A percentile compares a stretch with the other conserved stretches of the same genome.
These are phyloP conservation scores for Lutjanus argentimaculatus DNA, from an alignment of 2,797 vertebrate species.

Conservation along the genomic window DNA sequence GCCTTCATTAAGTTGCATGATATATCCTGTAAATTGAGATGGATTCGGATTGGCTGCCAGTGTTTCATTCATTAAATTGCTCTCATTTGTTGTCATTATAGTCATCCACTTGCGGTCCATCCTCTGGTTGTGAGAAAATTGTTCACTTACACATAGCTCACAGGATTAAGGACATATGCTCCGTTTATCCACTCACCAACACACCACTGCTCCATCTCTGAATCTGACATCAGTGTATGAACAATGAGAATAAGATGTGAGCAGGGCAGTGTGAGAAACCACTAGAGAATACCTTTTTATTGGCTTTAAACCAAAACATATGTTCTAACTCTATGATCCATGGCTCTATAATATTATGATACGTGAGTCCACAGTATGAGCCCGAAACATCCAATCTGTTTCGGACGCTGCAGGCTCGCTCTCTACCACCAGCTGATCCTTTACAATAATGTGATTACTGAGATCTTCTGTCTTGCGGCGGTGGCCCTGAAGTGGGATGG, in stretches of 20 bases:
- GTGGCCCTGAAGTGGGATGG: neutral
- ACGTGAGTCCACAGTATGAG: neutral
- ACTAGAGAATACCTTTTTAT: too few relatives aligned
- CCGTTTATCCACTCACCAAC: neutral
- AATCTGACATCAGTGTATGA: neutral
- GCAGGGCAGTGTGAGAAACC: neutral
- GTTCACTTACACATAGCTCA: neutral
- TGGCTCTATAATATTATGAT: neutral
- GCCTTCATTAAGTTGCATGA: too few relatives aligned
- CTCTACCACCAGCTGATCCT: constrained; percentile 11
- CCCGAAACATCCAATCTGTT: neutral
- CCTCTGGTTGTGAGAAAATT: neutral
- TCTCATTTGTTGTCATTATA: too few relatives aligned
- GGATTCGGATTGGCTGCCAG: too few relatives aligned
- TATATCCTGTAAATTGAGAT: too few relatives aligned
- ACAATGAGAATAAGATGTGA: neutral
- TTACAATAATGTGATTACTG: constrained; percentile 13
- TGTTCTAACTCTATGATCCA: neutral
- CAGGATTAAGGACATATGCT: neutral
- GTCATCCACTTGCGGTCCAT: neutral
- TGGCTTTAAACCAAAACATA: neutral
- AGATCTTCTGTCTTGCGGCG: neutral
- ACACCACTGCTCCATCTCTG: neutral
- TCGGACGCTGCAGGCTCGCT: neutral
- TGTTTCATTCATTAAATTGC: too few relatives aligned